These are phyloP conservation scores for Nymphicus hollandicus DNA, from an alignment of 2,113 vertebrate genomes.

Conservation along the genomic window DNA sequence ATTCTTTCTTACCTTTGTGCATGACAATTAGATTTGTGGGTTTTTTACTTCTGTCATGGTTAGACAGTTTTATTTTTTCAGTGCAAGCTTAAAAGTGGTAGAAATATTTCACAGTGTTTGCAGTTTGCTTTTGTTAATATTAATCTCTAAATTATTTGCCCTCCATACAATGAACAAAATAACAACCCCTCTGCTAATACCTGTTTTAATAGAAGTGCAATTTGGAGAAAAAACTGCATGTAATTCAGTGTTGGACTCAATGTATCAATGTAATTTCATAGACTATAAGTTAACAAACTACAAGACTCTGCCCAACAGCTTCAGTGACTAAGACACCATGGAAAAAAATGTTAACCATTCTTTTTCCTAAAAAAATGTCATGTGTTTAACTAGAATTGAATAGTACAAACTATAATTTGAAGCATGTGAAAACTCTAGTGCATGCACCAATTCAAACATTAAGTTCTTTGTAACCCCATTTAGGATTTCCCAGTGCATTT, in stretches of 20 bases:
- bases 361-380: not conserved
- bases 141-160: not conserved
- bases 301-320: not conserved
- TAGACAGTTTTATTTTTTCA: not conserved
- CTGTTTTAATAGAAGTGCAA: not conserved
- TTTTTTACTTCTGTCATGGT: not conserved
- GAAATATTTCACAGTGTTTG: not conserved
- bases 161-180: not conserved
- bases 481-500: not conserved
- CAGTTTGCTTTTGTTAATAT: not conserved
- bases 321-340: not conserved
- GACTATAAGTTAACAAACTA: not conserved
- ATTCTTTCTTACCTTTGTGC: not conserved
- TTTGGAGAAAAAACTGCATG: not conserved
- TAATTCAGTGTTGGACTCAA: not conserved
- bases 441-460: not conserved
- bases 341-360: not conserved
- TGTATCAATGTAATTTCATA: not conserved
- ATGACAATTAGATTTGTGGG: not conserved
- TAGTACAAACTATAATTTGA: not conserved
- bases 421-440: not conserved
- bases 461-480: not conserved
- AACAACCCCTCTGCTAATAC: not conserved
- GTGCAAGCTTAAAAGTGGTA: not conserved
- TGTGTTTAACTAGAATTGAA: not conserved